phyloP scores from a whole-genome alignment of 2,888 invertebrate species.

The Leuctra nigra region DNA sequence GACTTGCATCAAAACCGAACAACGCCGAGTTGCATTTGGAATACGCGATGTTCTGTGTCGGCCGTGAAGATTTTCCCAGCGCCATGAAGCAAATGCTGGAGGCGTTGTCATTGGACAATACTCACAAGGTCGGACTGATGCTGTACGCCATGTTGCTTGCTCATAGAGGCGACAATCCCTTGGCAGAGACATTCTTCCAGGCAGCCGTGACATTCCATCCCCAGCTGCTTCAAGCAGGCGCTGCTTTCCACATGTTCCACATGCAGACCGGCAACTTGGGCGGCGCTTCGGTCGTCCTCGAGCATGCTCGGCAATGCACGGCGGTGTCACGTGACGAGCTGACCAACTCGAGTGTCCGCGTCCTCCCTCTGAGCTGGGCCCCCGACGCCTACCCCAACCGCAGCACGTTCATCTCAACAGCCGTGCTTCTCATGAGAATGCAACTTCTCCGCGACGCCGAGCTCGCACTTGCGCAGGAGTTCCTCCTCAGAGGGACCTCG shows the following conservation, averaged over 20 bases:
- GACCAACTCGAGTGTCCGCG: background rate
- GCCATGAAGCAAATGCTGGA: background rate
- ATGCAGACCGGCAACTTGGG: slow-evolving; percentile 33
- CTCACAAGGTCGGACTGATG: background rate
- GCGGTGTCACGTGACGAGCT: background rate
- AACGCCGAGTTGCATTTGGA: background rate
- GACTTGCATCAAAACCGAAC: slow-evolving; percentile 36
- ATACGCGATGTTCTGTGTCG: background rate
- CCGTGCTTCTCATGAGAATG: slow-evolving; percentile 37
- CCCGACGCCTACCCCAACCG: slow-evolving; percentile 33
- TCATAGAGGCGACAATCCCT: background rate
- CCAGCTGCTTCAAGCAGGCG: slow-evolving; percentile 39
- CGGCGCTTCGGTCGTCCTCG: slow-evolving; percentile 36
- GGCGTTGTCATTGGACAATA: background rate
- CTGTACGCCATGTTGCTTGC: background rate
- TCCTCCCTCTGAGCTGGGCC: slow-evolving; percentile 35
- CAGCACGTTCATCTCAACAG: slow-evolving; percentile 35
- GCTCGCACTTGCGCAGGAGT: slow-evolving; percentile 35
- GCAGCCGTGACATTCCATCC: slow-evolving; percentile 35
- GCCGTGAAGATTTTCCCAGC: background rate
- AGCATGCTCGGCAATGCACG: slow-evolving; percentile 15
- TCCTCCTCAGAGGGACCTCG: slow-evolving; percentile 20
- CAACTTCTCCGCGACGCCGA: slow-evolving; percentile 37
- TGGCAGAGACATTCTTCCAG: slow-evolving; percentile 34
- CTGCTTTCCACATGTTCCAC: slow-evolving; percentile 37